Conservation (phyloP, 35 echinoderm and acorn worm genomes). For the Amphiura filiformis region DNA sequence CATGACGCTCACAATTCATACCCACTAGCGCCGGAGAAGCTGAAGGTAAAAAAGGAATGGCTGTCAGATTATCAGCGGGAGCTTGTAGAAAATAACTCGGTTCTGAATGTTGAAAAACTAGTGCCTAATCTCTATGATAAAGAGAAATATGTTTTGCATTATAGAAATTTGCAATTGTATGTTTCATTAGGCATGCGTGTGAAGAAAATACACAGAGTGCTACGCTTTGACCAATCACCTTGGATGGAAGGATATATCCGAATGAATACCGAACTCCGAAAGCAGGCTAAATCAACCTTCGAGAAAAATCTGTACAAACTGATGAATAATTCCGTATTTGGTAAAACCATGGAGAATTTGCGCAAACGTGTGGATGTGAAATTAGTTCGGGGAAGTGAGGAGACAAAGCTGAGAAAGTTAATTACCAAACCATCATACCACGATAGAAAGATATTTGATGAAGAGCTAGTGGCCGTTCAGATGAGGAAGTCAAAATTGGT, state of each 20-base stretch:
- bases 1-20: background rate
- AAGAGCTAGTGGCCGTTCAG: background rate
- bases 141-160: background rate
- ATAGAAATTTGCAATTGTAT: background rate
- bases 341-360: background rate
- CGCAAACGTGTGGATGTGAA: slow-evolving; percentile 20
- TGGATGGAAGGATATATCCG: background rate
- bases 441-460: background rate
- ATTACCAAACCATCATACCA: background rate
- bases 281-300: background rate
- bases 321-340: slow-evolving; percentile 6
- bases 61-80: background rate
- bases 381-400: background rate
- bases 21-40: background rate
- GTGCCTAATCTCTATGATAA: background rate
- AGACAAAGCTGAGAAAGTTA: background rate
- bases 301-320: slow-evolving; percentile 11
- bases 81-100: background rate
- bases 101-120: background rate
- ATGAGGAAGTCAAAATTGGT: slow-evolving; percentile 3
- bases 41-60: background rate
- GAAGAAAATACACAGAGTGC: background rate
- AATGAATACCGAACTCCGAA: slow-evolving; percentile 15
- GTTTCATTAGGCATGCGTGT: background rate
- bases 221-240: background rate